Evolutionary conservation across 92 coral and sea anemone species (phyloP), one percentile per base, ranked within the genome.

Genomic region (Metridium senile): DNA sequence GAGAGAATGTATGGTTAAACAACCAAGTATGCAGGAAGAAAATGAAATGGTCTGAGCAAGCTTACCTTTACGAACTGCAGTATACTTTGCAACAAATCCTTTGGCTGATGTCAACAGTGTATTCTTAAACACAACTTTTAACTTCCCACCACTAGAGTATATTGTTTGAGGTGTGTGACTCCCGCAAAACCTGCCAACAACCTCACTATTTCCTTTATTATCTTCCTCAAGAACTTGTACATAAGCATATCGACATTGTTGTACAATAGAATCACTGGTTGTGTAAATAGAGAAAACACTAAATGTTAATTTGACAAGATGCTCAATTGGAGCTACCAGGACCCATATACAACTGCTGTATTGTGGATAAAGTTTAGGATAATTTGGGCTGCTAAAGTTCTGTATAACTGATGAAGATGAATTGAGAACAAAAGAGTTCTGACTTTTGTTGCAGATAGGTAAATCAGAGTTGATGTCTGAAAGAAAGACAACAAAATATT

Each of bases 141-240:
- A 71, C 27, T 45, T 71, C 26, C 84, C 84, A 28, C 84, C 84
- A 58, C 58, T 79, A 29, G 84, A 79, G 33, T 79, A 79, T 33
- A 79, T 79, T 2, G 84, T 79, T 30, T 68, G 75, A 25, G 84
- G 84, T 3, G 49, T 56, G 11, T n/a, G 66, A 68, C 52, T 70
- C 54, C 84, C 84, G 58, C 84, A 79, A 62, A 79, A 79, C 13
- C 77, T 79, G n/a, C 84, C 84, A 33, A 79, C 62, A 27, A 68
- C 70, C 33, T 68, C 33, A 46, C 23, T 16, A 45, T 70, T 79
- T n/a, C 84, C 84, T 61, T 79, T 16, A 18, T 9, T n/a, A 33
- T 70, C 68, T 58, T 58, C 43, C 62, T 79, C 84, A 2, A 64
- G 33, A 32, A 79, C 84, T 56, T 70, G 71, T 21, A 79, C 58